Percentiles rank a stretch among this genome's conserved stretches.
Evolutionary conservation across 2,113 vertebrate species (phyloP).

Genomic region (Malaclemys terrapin): DNA sequence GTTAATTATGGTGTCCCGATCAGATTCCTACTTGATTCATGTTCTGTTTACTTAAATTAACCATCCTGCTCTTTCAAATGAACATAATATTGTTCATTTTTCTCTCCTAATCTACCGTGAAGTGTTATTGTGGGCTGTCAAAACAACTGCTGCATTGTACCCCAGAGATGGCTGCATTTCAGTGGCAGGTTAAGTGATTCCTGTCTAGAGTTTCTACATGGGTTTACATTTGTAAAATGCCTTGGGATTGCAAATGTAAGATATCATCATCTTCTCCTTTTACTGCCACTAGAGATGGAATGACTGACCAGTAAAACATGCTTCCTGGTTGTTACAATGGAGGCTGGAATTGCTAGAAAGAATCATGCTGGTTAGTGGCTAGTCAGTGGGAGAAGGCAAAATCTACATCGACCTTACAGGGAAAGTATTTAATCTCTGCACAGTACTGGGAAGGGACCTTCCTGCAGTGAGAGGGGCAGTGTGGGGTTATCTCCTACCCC

Average conservation of each 20-base stretch:
- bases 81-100: not conserved
- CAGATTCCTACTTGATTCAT: not conserved
- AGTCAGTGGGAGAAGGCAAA: not conserved
- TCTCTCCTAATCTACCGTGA: not conserved
- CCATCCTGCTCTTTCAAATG: not conserved
- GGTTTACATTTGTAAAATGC: not conserved
- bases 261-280: not conserved
- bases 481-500: not conserved
- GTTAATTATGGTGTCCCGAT: not conserved
- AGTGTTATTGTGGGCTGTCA: not conserved
- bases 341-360: not conserved
- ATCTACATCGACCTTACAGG: not conserved
- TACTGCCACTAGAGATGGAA: not conserved
- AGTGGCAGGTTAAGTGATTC: not conserved
- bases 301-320: not conserved
- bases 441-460: not conserved
- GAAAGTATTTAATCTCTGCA: not conserved
- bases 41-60: not conserved
- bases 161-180: not conserved
- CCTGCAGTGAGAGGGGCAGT: not conserved
- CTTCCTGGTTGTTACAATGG: not conserved
- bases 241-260: not conserved
- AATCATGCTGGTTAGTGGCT: not conserved
- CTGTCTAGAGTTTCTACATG: not conserved
- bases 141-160: not conserved